Evolutionary conservation across 2,113 vertebrate species (phyloP).

Genomic region (Vimba vimba): DNA sequence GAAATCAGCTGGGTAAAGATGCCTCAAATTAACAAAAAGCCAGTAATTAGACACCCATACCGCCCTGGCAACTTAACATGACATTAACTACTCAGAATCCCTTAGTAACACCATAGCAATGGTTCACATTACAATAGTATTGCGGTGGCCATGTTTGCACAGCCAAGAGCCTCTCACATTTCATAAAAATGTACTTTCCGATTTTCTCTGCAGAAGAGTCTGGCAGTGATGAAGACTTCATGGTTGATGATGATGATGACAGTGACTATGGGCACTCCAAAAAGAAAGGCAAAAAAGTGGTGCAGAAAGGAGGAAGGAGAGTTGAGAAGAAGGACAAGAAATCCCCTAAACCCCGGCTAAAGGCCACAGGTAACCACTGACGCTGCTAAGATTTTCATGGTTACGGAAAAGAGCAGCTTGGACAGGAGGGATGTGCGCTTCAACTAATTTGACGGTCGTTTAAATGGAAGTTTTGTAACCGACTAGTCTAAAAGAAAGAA

Average conservation of each 20-base stretch:
- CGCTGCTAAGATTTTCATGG: neutral
- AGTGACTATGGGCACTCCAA: constrained; percentile 97
- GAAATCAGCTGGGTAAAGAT: too few relatives aligned
- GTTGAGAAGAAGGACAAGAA: constrained; percentile 98
- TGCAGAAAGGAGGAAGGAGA: constrained; percentile 83
- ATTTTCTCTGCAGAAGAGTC: constrained; percentile 83
- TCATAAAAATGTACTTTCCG: too few relatives aligned
- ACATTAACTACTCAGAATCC: too few relatives aligned
- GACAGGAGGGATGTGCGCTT: too few relatives aligned
- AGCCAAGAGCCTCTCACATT: too few relatives aligned
- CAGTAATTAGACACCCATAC: neutral
- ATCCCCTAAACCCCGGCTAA: constrained; percentile 96
- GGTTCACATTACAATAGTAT: too few relatives aligned
- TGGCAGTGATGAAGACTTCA: constrained; percentile 96
- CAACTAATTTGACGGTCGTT: too few relatives aligned
- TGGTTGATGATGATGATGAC: constrained; percentile 98
- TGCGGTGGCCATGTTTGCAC: too few relatives aligned
- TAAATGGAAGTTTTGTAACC: too few relatives aligned
- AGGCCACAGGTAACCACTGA: constrained; percentile 89
- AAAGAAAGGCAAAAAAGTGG: constrained; percentile 96
- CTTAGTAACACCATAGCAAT: too few relatives aligned
- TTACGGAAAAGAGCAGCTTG: neutral
- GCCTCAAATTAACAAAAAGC: neutral
- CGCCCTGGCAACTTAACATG: too few relatives aligned
- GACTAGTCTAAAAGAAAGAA: too few relatives aligned